A percentile compares a stretch with the other conserved stretches of the same genome.
Conservation (phyloP, 2,888 invertebrate species). For the Yponomeuta malinellus region DNA sequence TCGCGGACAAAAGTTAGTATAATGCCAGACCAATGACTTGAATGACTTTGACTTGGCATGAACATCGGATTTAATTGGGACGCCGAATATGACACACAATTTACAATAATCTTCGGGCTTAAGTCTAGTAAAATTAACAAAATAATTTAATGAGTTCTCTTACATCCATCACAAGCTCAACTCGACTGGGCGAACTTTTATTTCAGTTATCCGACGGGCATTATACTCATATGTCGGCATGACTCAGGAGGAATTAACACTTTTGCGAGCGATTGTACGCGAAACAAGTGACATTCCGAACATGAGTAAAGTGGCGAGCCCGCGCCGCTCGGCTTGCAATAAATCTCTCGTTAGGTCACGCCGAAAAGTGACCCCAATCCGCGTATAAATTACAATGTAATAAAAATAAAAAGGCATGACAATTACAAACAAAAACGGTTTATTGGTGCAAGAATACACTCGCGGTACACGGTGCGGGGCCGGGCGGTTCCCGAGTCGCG, state of each 20-base stretch:
- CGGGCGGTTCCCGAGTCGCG: neutral
- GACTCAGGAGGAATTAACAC: neutral
- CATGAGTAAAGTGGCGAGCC: conserved; percentile 6
- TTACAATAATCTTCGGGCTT: too few relatives aligned
- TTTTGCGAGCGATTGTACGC: neutral
- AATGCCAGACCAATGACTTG: too few relatives aligned
- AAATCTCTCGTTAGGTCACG: conserved; percentile 15
- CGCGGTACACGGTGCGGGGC: conserved; percentile 18
- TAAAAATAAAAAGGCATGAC: conserved; percentile 15
- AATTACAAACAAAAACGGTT: conserved; percentile 15
- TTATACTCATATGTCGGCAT: neutral
- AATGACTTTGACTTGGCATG: too few relatives aligned
- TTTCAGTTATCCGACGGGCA: too few relatives aligned
- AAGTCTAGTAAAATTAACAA: too few relatives aligned
- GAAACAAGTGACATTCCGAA: conserved; percentile 13
- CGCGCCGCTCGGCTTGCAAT: neutral
- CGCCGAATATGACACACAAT: too few relatives aligned
- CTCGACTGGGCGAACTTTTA: too few relatives aligned
- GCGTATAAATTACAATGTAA: conserved; percentile 16
- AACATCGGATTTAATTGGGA: too few relatives aligned
- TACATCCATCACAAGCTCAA: too few relatives aligned
- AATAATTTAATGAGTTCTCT: too few relatives aligned
- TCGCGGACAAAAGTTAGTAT: too few relatives aligned
- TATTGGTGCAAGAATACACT: conserved; percentile 25
- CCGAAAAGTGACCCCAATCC: conserved; percentile 14